These are phyloP conservation scores for Drosophila fuyamai DNA, from an alignment of 1,140 invertebrate species.

Conservation along the genomic window DNA sequence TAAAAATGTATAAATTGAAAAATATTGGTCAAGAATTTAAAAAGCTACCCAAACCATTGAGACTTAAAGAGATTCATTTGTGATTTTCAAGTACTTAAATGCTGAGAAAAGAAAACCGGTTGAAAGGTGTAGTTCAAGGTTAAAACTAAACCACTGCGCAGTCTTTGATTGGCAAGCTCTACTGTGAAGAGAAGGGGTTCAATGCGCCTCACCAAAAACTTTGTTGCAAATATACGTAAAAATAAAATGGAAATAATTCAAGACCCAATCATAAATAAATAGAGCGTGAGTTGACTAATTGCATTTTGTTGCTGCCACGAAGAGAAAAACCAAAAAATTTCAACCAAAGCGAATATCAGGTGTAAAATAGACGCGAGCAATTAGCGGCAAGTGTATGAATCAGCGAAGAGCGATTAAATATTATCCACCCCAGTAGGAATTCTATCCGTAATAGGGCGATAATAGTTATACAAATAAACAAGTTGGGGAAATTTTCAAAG, in stretches of 20 bases:
- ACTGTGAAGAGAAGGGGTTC: conserved; percentile 68
- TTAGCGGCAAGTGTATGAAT: conserved; percentile 53
- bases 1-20: no score
- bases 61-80: no score
- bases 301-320: conserved; percentile 28
- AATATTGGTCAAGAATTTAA: no score
- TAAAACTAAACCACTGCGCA: no score
- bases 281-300: conserved; percentile 56
- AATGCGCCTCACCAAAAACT: conserved; percentile 45
- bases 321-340: conserved; percentile 14
- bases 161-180: not conserved
- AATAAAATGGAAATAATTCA: conserved; percentile 16
- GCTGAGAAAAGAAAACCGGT: no score
- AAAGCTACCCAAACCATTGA: no score
- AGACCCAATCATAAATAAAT: conserved; percentile 50
- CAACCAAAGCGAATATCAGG: conserved; percentile 38
- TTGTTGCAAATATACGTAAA: conserved; percentile 17
- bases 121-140: no score
- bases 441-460: conserved; percentile 39
- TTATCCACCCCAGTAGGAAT: not conserved
- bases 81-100: no score
- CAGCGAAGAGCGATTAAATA: conserved; percentile 54
- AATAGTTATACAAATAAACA: conserved; percentile 30
- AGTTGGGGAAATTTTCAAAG: conserved; percentile 16
- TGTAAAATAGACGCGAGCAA: conserved; percentile 38